Evolutionary conservation across 1,140 invertebrate genomes (phyloP).

Genomic region (Arion vulgaris): DNA sequence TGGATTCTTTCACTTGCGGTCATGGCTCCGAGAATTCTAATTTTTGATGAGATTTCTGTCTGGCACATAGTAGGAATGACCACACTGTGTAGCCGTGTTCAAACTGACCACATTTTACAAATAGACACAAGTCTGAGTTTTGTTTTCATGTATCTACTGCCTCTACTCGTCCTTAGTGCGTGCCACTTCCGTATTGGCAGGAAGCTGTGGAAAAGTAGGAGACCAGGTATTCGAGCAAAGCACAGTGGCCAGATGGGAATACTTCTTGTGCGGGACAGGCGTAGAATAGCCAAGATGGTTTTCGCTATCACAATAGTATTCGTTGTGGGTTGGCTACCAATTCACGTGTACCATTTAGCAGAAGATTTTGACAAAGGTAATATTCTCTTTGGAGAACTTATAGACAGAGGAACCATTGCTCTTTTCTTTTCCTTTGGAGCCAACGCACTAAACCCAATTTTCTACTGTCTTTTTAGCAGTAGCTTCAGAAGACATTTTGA

Average conservation of each 20-base stretch:
- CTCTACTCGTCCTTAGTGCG: slow-evolving; percentile 49
- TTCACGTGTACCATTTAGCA: slow-evolving; percentile 80
- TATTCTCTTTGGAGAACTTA: slow-evolving; percentile 85
- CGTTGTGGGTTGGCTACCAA: slow-evolving; percentile 89
- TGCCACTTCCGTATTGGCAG: slow-evolving; percentile 57
- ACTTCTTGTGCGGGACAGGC: slow-evolving; percentile 42
- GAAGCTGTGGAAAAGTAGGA: slow-evolving; percentile 46
- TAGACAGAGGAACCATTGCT: slow-evolving; percentile 81
- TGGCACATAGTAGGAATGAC: slow-evolving; percentile 27
- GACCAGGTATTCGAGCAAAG: slow-evolving; percentile 23
- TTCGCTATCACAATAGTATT: slow-evolving; percentile 90
- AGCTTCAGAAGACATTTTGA: slow-evolving; percentile 93
- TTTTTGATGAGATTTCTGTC: slow-evolving; percentile 35
- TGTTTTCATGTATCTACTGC: slow-evolving; percentile 51
- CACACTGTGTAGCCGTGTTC: slow-evolving; percentile 26
- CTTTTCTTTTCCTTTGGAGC: slow-evolving; percentile 80
- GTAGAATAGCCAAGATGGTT: slow-evolving; percentile 85
- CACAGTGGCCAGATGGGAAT: slow-evolving; percentile 33
- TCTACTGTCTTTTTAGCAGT: slow-evolving; percentile 90
- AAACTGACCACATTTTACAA: slow-evolving; percentile 8
- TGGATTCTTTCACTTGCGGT: slow-evolving; percentile 52
- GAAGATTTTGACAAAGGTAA: slow-evolving; percentile 90
- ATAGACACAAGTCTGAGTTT: slow-evolving; percentile 50
- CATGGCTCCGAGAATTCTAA: slow-evolving; percentile 42
- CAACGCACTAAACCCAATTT: slow-evolving; percentile 92